Evolutionary conservation across 1,140 invertebrate genomes (phyloP).

Genomic region (Euwallacea fornicatus): DNA sequence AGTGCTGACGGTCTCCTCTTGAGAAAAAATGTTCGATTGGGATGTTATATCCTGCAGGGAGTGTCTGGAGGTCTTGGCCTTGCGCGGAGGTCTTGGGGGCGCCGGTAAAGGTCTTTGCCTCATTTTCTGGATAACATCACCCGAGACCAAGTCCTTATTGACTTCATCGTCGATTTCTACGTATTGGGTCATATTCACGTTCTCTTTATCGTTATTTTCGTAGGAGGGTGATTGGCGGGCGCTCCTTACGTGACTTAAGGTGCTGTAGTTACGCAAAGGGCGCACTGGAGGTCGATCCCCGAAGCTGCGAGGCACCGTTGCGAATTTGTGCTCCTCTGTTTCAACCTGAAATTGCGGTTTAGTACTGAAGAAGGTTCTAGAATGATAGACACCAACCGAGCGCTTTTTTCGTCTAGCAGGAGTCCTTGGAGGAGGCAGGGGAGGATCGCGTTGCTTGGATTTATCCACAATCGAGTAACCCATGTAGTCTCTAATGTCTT

Average conservation of each 20-base stretch:
- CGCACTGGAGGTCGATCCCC: conserved; percentile 52
- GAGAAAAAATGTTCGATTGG: conserved; percentile 45
- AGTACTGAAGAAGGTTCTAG: neutral
- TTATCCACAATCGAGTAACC: conserved; percentile 72
- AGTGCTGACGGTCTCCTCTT: conserved; percentile 73
- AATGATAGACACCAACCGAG: conserved; percentile 36
- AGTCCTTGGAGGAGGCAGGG: conserved; percentile 57
- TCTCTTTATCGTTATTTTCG: conserved; percentile 52
- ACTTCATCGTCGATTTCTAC: conserved; percentile 64
- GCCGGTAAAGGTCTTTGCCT: conserved; percentile 78
- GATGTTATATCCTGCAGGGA: conserved; percentile 48
- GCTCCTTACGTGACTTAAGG: conserved; percentile 62
- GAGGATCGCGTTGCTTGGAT: conserved; percentile 57
- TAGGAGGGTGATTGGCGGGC: conserved; percentile 54
- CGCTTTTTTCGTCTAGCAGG: conserved; percentile 57
- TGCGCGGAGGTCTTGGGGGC: conserved; percentile 73
- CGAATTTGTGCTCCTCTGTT: conserved; percentile 52
- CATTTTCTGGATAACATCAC: conserved; percentile 74
- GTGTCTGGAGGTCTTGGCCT: conserved; percentile 49
- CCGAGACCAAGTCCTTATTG: conserved; percentile 66
- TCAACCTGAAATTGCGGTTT: neutral
- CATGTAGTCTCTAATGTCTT: conserved; percentile 56
- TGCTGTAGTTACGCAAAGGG: conserved; percentile 68
- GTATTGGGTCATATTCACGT: conserved; percentile 57
- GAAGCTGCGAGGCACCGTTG: conserved; percentile 56